phyloP scores from a whole-genome alignment of 2,113 vertebrate genomes.

The Anser cygnoides region DNA sequence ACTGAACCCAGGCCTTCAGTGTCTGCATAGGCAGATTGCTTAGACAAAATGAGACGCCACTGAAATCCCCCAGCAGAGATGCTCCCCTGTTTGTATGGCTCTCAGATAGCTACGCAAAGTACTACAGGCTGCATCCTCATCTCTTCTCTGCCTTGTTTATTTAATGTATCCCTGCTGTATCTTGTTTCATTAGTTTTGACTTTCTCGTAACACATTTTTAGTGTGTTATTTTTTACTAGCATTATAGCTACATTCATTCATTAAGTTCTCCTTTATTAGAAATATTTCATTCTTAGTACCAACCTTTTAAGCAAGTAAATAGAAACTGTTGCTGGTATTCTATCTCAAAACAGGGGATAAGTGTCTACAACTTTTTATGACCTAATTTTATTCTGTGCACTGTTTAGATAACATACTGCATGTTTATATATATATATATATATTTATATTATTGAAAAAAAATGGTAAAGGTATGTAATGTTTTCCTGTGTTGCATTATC shows the following conservation, averaged over 20 bases:
- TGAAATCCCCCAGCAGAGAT: background rate
- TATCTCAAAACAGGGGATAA: background rate
- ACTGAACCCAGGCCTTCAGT: background rate
- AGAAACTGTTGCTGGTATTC: background rate
- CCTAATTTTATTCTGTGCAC: background rate
- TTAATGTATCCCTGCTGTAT: background rate
- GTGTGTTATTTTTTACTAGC: background rate
- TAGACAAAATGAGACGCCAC: background rate
- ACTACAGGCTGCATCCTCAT: background rate
- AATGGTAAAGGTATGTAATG: background rate
- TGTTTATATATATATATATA: background rate
- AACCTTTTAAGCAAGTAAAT: background rate
- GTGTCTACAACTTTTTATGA: background rate
- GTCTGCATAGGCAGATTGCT: background rate
- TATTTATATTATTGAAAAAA: too few species aligned
- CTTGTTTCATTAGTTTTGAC: fast-evolving
- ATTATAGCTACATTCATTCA: background rate
- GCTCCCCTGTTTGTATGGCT: background rate
- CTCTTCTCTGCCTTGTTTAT: background rate
- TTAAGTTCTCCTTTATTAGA: background rate
- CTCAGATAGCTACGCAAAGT: fast-evolving
- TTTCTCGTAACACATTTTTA: background rate
- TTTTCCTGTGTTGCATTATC: background rate
- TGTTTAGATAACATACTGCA: background rate
- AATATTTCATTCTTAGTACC: background rate